Evolutionary conservation across 2,797 vertebrate genomes (phyloP), one percentile per base, ranked within the genome.

Genomic region (Streptopelia turtur): DNA sequence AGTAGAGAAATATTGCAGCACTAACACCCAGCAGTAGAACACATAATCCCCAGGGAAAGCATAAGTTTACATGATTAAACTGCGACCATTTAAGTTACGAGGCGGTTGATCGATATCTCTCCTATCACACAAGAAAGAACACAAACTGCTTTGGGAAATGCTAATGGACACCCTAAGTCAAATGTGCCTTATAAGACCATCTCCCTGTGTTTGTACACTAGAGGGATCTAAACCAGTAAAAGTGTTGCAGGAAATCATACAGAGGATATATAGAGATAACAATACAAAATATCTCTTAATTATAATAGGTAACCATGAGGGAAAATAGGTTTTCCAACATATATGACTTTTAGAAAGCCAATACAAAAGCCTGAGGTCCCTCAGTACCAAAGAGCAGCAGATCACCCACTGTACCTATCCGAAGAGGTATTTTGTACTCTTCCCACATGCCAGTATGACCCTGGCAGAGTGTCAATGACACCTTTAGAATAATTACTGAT

Each of bases 71-170:
- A 47, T 60, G 59, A 83, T 87, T 65, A 88, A 83, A 35, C 57
- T 87, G 50, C 2, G 2, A 45, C n/a, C 53, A 30, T 89, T 83
- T 78, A 83, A 74, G 79, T 68, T 70, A 53, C 6, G 13, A 68
- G 72, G 77, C 65, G 2, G 70, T 80, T 92, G 91, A 87, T 96
- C 15, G 1, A 64, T 89, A 50, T 61, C 39, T 80, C 63, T 74
- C 16, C 61, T 80, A 80, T 87, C 77, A 82, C 79, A 87, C 56
- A 59, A 87, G 64, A 87, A 74, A 77, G 64, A 84, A 89, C 78
- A 85, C 45, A 87, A 53, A 68, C 55, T 64, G 78, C 68, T 92
- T 81, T 83, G 76, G 94, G 65, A 96, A 89, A 91, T 39, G 57
- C 37, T 95, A 93, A 87, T 65, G 31, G 69, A 25, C 31, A 71